A percentile compares a stretch with the other conserved stretches of the same genome.
Evolutionary conservation across 1,140 invertebrate species (phyloP).

Genomic region (Pseudoatta argentina): DNA sequence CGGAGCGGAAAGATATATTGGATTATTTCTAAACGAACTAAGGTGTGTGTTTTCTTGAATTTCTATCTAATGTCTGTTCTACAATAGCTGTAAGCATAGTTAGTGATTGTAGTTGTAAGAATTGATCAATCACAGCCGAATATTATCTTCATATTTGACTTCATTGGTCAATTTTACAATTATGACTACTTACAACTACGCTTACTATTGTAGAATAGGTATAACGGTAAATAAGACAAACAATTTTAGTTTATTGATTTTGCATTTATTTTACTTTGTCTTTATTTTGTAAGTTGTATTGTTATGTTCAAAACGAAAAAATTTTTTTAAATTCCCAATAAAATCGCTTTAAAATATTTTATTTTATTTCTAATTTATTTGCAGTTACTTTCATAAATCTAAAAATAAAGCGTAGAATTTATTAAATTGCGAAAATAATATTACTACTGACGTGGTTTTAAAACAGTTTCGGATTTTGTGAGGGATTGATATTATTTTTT

Average conservation of each 20-base stretch:
- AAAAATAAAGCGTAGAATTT: neutral
- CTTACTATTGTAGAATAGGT: too few species aligned
- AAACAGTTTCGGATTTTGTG: constrained; percentile 25
- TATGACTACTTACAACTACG: too few species aligned
- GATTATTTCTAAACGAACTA: neutral
- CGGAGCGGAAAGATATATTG: neutral
- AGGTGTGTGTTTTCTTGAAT: neutral
- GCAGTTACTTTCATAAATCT: constrained; percentile 2
- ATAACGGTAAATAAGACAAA: neutral
- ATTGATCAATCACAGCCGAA: too few species aligned
- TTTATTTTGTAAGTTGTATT: neutral
- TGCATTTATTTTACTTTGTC: neutral
- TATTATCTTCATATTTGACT: too few species aligned
- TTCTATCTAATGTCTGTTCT: neutral
- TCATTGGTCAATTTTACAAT: too few species aligned
- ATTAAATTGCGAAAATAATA: constrained; percentile 15
- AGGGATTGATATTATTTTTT: constrained; percentile 10
- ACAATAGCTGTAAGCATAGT: too few species aligned
- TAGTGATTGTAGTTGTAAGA: too few species aligned
- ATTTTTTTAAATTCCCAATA: neutral
- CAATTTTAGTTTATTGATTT: neutral
- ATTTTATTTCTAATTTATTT: neutral
- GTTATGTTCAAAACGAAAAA: neutral
- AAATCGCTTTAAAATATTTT: neutral
- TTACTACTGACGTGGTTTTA: neutral